phyloP scores from a whole-genome alignment of 2,888 invertebrate genomes.

The Aproaerema taeniolella region DNA sequence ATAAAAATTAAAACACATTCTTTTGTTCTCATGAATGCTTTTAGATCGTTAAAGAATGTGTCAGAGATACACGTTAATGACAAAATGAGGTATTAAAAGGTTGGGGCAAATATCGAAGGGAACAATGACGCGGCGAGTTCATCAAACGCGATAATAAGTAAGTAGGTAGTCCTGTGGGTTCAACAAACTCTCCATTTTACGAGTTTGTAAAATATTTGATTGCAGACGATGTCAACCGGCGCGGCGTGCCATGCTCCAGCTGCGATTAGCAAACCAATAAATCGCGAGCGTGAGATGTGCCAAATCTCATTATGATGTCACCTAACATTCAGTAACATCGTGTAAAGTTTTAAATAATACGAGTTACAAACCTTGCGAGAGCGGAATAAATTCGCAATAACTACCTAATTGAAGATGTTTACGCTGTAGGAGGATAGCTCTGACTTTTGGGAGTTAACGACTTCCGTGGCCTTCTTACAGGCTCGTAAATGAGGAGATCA shows the following conservation, averaged over 20 bases:
- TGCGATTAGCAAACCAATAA: slow-evolving; percentile 36
- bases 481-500: too few species aligned
- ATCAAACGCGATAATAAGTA: slow-evolving; percentile 70
- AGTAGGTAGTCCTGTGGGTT: slow-evolving; percentile 70
- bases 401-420: too few species aligned
- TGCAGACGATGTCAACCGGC: slow-evolving; percentile 47
- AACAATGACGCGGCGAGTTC: slow-evolving; percentile 67
- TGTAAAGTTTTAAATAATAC: slow-evolving; percentile 3
- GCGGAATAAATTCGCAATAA: too few species aligned
- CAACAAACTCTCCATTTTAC: slow-evolving; percentile 68
- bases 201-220: slow-evolving; percentile 47
- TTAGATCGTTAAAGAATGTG: slow-evolving; percentile 11
- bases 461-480: too few species aligned
- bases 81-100: slow-evolving; percentile 23
- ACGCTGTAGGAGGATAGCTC: too few species aligned
- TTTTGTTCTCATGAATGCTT: slow-evolving; percentile 1
- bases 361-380: too few species aligned
- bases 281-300: slow-evolving; percentile 41
- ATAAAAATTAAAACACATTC: slow-evolving; percentile 3
- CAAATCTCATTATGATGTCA: slow-evolving; percentile 29
- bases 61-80: slow-evolving; percentile 22
- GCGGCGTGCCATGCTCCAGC: slow-evolving; percentile 34
- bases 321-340: slow-evolving; percentile 2
- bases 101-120: slow-evolving; percentile 36
- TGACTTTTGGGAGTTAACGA: too few species aligned